These are phyloP conservation scores for Hydrotaea diabolus DNA, from an alignment of 2,888 invertebrate species.

Conservation along the genomic window DNA sequence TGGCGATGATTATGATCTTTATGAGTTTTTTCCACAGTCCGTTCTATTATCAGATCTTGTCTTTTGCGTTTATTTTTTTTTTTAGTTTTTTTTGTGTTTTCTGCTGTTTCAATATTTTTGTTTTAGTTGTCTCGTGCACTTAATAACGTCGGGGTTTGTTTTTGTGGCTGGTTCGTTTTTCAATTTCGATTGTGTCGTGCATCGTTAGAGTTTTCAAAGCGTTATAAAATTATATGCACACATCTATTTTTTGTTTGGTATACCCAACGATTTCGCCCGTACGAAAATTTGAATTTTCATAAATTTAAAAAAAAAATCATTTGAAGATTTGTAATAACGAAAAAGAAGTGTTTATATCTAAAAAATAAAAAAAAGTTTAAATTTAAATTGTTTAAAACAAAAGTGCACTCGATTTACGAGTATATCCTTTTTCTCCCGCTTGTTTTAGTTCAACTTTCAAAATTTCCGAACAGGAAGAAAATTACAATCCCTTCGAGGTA, in stretches of 20 bases:
- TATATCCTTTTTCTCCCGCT: not conserved
- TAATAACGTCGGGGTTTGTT: slow-evolving; percentile 57
- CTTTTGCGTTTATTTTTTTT: slow-evolving; percentile 43
- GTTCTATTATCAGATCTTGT: slow-evolving; percentile 10
- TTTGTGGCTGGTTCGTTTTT: slow-evolving; percentile 15
- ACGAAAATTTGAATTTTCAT: not conserved
- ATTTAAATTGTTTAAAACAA: not conserved
- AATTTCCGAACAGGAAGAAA: slow-evolving; percentile 74
- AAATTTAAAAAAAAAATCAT: no score
- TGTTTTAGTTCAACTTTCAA: slow-evolving; percentile 68
- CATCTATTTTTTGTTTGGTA: not conserved
- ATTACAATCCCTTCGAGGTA: slow-evolving; percentile 74
- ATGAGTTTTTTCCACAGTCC: slow-evolving; percentile 13
- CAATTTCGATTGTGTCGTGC: slow-evolving; percentile 17
- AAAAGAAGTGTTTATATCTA: not conserved
- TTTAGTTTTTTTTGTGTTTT: slow-evolving; percentile 48
- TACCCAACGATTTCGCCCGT: not conserved
- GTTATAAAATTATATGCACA: not conserved
- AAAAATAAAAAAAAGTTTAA: not conserved
- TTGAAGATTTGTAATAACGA: no score
- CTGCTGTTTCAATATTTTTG: slow-evolving; percentile 43
- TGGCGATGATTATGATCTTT: slow-evolving; percentile 42
- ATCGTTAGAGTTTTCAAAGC: slow-evolving; percentile 11
- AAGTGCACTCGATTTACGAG: not conserved
- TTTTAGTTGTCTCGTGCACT: slow-evolving; percentile 65